A percentile compares a stretch with the other conserved stretches of the same genome.
phyloP scores from a whole-genome alignment of 2,888 invertebrate species.

The Hirtodrosophila trivittata region DNA sequence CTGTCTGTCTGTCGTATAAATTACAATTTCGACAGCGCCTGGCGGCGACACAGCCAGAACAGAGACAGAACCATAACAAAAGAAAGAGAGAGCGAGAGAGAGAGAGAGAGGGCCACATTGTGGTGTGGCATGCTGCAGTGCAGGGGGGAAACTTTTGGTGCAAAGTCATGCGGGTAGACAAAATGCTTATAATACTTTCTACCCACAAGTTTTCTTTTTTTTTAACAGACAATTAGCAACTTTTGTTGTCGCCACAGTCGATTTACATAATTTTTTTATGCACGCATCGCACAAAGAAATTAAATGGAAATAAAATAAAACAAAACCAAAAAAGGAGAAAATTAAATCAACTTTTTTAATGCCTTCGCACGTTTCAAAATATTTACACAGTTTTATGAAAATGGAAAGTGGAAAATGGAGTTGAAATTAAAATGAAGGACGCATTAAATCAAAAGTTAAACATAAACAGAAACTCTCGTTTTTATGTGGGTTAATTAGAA shows the following conservation, averaged over 20 bases:
- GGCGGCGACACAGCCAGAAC: constrained; percentile 23
- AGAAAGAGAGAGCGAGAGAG: constrained; percentile 8
- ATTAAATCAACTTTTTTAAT: constrained; percentile 40
- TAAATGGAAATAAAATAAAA: no score
- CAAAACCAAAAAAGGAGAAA: no score
- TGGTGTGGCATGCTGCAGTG: background rate
- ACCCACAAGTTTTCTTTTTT: constrained; percentile 51
- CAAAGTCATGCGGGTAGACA: constrained; percentile 48
- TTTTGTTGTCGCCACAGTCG: constrained; percentile 42
- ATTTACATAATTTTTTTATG: constrained; percentile 61
- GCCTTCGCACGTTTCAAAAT: constrained; percentile 49
- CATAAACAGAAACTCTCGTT: constrained; percentile 8
- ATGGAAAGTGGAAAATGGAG: background rate
- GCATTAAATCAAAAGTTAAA: constrained; percentile 44
- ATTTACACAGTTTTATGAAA: constrained; percentile 25
- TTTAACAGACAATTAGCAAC: constrained; percentile 61
- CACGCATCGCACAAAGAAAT: constrained; percentile 21
- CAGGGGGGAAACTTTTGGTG: background rate
- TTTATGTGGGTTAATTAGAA: constrained; percentile 28
- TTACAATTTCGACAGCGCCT: constrained; percentile 68
- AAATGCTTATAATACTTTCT: constrained; percentile 58
- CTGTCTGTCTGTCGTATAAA: constrained; percentile 55
- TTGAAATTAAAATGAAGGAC: background rate
- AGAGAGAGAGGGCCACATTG: background rate
- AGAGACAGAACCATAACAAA: no score